Base-by-base conservation (phyloP, 1,140 invertebrate species). In the Eubasilissa regina region DNA sequence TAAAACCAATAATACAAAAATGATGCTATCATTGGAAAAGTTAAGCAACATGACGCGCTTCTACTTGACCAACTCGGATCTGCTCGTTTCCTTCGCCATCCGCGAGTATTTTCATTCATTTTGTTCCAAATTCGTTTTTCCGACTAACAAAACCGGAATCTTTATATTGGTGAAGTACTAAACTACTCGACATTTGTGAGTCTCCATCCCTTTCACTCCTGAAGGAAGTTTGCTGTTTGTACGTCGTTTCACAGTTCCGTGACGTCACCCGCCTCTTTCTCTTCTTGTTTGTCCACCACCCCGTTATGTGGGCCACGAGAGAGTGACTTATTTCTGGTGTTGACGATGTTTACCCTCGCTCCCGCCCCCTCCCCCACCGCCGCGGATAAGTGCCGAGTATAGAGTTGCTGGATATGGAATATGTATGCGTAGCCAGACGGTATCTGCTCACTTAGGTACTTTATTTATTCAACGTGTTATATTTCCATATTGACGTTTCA, bases 291-390 rank as follows among this genome's bases (percentile, higher is more conserved):
- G 51, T 78, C 56, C 51, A 78, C 51, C 43, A 17, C 64, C 53
- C 45, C 56, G 53, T 21, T 64, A 75, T 75, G 78, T 75, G 62
- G 78, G 70, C 25, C 77, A 72, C 77, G 78, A 44, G 48, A 70
- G 77, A 75, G 78, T 75, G 78, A 75, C 78, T 80, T 80, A 80
- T 80, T 73, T 75, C 79, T 75, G 47, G 77, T 56, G 60, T 48
- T 72, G 53, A 77, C 79, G 68, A 80, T 80, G 76, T 80, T 80
- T 77, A 77, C 79, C 56, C 75, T 80, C 48, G 44, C 75, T 62
- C 35, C 70, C 43, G 19, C 51, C 53, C 6, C 15, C 77, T 73
- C 60, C 56, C 58, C 64, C 47, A 47, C 73, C 64, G 7, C 47
- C 51, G 62, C 55, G 53, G 35, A 80, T 77, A 64, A 80, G 79